phyloP scores from a whole-genome alignment of 2,797 vertebrate genomes.

The Nyctalus aviator region DNA sequence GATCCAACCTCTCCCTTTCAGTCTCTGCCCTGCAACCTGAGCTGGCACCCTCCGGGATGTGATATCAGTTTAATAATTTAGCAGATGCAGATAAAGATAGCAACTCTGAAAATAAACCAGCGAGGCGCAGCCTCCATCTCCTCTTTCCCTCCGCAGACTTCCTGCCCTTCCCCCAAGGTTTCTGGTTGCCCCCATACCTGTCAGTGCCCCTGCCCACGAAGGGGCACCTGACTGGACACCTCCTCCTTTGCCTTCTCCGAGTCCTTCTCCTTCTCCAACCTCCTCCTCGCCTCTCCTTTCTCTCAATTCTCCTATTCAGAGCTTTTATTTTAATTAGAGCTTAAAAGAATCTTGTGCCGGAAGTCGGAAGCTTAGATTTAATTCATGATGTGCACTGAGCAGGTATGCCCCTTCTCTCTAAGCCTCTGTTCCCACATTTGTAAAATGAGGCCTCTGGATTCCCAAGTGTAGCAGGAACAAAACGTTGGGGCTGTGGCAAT shows the following conservation, averaged over 20 bases:
- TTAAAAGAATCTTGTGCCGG: constrained; percentile 30
- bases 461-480: background rate
- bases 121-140: constrained; percentile 62
- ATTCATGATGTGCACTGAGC: constrained; percentile 17
- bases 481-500: background rate
- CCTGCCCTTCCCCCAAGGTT: background rate
- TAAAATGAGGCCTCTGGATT: background rate
- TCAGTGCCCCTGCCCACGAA: background rate
- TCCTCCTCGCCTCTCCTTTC: background rate
- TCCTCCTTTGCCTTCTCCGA: background rate
- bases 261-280: background rate
- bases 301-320: background rate
- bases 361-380: background rate
- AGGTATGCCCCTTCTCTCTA: background rate
- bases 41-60: constrained; percentile 71
- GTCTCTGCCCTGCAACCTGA: constrained; percentile 72
- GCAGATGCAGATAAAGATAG: constrained; percentile 84
- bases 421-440: background rate
- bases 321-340: constrained; percentile 45
- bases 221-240: background rate
- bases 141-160: constrained; percentile 4
- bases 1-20: constrained; percentile 28
- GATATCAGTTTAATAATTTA: constrained; percentile 83
- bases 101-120: constrained; percentile 84
- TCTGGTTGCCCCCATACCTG: background rate